These are phyloP conservation scores for Momotus momota DNA, from an alignment of 2,797 vertebrate species.

Conservation along the genomic window DNA sequence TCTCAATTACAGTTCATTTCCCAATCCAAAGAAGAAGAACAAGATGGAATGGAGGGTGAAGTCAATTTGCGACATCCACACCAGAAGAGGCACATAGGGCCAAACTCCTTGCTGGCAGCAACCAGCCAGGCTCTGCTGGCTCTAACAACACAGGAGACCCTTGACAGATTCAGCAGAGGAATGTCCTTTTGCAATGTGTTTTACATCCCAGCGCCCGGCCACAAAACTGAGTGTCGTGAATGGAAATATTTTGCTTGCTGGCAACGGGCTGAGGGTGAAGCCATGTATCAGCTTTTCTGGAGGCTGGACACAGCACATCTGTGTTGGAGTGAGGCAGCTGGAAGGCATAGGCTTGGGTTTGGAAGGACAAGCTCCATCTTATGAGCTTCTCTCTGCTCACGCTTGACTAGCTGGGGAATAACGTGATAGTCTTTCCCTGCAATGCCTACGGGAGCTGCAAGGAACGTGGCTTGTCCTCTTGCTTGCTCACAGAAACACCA, in stretches of 20 bases:
- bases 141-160: background rate
- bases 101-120: background rate
- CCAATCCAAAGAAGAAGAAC: background rate
- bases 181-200: slow-evolving; percentile 15
- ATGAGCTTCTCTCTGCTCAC: background rate
- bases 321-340: slow-evolving; percentile 36
- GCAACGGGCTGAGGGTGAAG: slow-evolving; percentile 2
- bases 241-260: slow-evolving; percentile 53
- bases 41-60: background rate
- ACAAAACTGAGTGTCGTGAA: slow-evolving; percentile 37
- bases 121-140: background rate
- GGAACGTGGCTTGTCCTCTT: background rate
- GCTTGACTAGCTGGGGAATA: background rate
- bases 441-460: background rate
- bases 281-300: slow-evolving; percentile 58
- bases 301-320: background rate
- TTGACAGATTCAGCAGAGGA: slow-evolving; percentile 10
- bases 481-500: background rate
- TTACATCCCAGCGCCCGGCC: background rate
- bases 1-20: background rate
- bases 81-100: background rate
- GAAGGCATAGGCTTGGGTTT: background rate
- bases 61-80: background rate
- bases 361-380: background rate
- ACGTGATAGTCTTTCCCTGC: background rate